Percentiles rank a stretch among this genome's conserved stretches.
These are phyloP conservation scores for Podarcis muralis DNA, from an alignment of 2,113 vertebrate genomes.

Conservation along the genomic window DNA sequence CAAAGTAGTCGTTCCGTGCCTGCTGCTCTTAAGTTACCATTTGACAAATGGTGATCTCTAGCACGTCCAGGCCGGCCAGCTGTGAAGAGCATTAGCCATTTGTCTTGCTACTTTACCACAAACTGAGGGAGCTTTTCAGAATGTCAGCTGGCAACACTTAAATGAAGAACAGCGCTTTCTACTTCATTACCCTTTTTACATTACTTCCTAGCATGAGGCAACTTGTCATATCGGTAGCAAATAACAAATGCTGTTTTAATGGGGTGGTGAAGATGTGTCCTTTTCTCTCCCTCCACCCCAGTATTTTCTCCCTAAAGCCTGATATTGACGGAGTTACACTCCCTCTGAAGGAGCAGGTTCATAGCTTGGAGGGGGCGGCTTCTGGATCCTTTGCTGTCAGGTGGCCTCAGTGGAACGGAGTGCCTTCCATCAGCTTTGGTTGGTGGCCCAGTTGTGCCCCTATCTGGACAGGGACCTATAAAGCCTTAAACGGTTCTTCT, in stretches of 20 bases:
- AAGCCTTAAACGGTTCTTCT: no score
- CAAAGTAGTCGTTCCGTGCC: not conserved
- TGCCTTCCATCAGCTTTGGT: no score
- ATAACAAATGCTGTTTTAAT: not conserved
- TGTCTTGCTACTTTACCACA: conserved; percentile 10
- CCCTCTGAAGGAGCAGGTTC: no score
- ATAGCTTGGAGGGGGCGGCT: no score
- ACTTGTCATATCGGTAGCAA: conserved; percentile 10
- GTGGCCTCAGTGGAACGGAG: no score
- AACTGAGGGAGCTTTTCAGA: conserved; percentile 3
- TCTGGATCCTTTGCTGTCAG: no score
- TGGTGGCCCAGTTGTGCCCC: no score
- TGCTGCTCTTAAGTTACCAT: not conserved
- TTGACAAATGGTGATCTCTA: not conserved
- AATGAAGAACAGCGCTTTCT: conserved; percentile 16
- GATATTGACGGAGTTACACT: not conserved
- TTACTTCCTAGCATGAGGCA: conserved; percentile 1
- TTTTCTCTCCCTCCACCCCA: not conserved
- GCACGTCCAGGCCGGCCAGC: not conserved
- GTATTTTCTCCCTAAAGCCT: not conserved
- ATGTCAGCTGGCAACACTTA: conserved; percentile 7
- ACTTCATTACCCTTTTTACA: conserved; percentile 17
- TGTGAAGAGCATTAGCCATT: not conserved
- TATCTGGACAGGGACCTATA: no score
- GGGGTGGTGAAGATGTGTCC: not conserved